Percentiles rank a stretch among this genome's conserved stretches.
Conservation (phyloP, 2,113 vertebrate genomes). For the Alexandromys fortis region DNA sequence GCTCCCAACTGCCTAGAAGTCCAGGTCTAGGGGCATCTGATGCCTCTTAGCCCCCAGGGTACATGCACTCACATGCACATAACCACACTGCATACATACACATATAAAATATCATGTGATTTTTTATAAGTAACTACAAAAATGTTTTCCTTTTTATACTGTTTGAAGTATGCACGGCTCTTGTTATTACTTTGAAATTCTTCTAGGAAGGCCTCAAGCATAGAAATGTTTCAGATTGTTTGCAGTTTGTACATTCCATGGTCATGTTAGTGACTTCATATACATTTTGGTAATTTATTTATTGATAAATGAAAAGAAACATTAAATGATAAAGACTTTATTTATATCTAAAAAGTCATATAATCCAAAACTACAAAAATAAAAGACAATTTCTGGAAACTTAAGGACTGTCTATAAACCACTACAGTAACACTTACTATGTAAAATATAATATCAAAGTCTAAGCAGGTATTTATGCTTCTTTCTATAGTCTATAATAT, state of each 20-base stretch:
- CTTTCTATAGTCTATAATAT: slow-evolving; percentile 28
- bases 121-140: neutral
- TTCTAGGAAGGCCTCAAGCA: neutral
- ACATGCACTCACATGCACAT: neutral
- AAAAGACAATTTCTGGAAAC: slow-evolving; percentile 78
- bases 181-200: slow-evolving; percentile 7
- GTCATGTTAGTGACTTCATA: neutral
- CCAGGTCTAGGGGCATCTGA: neutral
- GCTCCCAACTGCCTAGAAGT: neutral
- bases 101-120: neutral
- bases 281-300: slow-evolving; percentile 40
- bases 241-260: slow-evolving; percentile 31
- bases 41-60: neutral
- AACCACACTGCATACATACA: neutral
- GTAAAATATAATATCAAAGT: slow-evolving; percentile 59
- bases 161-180: slow-evolving; percentile 23
- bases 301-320: slow-evolving; percentile 53
- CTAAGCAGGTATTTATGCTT: slow-evolving; percentile 51
- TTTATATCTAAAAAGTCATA: slow-evolving; percentile 78
- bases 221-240: slow-evolving; percentile 14
- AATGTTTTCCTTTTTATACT: neutral
- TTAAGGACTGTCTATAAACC: slow-evolving; percentile 65
- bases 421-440: slow-evolving; percentile 47
- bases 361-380: slow-evolving; percentile 81
- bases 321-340: slow-evolving; percentile 75